Evolutionary conservation across 92 coral and sea anemone species (phyloP).

Genomic region (Palythoa caribaeorum): DNA sequence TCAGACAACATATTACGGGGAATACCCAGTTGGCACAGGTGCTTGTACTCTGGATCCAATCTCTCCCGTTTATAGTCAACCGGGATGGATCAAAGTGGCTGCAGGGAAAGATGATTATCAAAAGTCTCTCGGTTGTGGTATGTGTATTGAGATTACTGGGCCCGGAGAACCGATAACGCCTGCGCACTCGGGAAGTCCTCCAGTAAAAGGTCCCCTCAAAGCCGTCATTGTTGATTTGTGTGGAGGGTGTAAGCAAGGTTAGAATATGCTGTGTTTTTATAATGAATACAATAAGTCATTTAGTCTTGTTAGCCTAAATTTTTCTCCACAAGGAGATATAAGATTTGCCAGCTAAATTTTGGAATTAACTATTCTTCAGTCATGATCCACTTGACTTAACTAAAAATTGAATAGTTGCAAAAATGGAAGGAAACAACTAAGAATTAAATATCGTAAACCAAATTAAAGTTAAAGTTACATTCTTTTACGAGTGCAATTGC

Average conservation of each 20-base stretch:
- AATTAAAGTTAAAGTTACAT: no score
- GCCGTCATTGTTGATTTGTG: slow-evolving; percentile 75
- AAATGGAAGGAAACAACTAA: no score
- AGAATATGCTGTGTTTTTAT: no score
- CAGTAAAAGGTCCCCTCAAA: slow-evolving; percentile 74
- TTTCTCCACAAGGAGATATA: no score
- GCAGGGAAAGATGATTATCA: slow-evolving; percentile 79
- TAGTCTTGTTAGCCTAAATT: no score
- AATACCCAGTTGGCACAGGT: slow-evolving; percentile 71
- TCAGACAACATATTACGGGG: slow-evolving; percentile 79
- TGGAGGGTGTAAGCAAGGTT: slow-evolving; percentile 80
- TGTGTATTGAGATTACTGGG: slow-evolving; percentile 83
- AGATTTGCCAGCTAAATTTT: no score
- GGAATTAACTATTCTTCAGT: no score
- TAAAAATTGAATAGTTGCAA: no score
- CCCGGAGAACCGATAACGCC: slow-evolving; percentile 69
- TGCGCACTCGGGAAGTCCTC: slow-evolving; percentile 68
- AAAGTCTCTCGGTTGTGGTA: slow-evolving; percentile 84
- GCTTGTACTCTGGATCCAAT: slow-evolving; percentile 84
- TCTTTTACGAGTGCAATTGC: no score
- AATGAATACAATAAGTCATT: no score
- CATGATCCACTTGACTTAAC: no score
- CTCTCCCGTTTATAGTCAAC: slow-evolving; percentile 72
- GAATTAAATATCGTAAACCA: no score
- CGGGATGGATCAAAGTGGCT: slow-evolving; percentile 84